Base-by-base conservation (phyloP, 1,140 invertebrate species). In the Melipona quadrifasciata region DNA sequence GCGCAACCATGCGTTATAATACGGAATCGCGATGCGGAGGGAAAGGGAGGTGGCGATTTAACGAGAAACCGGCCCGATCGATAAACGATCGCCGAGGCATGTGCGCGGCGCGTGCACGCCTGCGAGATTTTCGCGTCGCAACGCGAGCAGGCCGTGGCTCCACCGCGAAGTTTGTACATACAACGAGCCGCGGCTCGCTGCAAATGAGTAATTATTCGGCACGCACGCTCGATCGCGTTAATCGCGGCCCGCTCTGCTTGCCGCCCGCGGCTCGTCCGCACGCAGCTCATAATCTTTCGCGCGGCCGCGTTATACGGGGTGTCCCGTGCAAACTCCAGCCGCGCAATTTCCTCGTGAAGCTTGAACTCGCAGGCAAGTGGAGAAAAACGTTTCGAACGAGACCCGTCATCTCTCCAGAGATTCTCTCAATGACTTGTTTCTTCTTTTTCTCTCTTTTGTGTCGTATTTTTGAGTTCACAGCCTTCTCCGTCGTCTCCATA, bases 151-250 rank as follows among this genome's bases (percentile, higher is more conserved):
- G 70, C 4, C 84, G 70, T 31, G 4, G 16, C 24, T 10, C 16
- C 12, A 39, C 4, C 39, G 57, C 55, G 39, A 34, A 21, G 72
- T 57, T 57, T 24, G 72, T 57, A 57, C 72, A 74, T 74, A 57
- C 72, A 74, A 34, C 72, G 31, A 53, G 72, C 81, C 47, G 57
- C 57, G 78, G 86, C 85, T 12, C 80, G 82, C 78, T 65, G 81
- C 83, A 86, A 89, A 87, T 84, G 89, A 89, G 89, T 90, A 89
- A 89, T 89, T 91, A 92, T 92, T 92, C 89, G 89, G 84, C 86
- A 87, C 87, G 91, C 89, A 87, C 91, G 90, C 89, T 75, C 89
- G 90, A 88, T 77, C 89, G 80, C 88, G 84, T 92, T 92, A 92
- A 93, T 92, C 87, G 89, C 85, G 73, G 3, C 24, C 34, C 71